Percentiles rank a stretch among this genome's conserved stretches.
phyloP scores from a whole-genome alignment of 2,797 vertebrate genomes.

The Rhinichthys osculus region DNA sequence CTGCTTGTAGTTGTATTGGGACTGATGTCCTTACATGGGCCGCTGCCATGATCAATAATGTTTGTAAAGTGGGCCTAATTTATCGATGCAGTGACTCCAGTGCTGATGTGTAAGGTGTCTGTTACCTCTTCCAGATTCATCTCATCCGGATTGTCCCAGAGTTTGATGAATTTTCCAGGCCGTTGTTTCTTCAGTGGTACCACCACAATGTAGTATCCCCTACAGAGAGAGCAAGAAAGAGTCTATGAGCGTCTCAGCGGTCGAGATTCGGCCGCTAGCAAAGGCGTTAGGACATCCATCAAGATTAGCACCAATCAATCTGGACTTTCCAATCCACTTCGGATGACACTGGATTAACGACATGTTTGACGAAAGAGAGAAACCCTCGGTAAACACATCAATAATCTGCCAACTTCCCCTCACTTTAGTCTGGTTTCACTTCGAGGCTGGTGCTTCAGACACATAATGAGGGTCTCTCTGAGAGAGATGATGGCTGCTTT shows the following conservation, averaged over 20 bases:
- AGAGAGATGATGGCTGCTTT: background rate
- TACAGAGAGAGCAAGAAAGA: slow-evolving; percentile 68
- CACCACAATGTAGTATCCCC: slow-evolving; percentile 97
- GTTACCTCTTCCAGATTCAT: slow-evolving; percentile 98
- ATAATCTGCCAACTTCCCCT: slow-evolving; percentile 32
- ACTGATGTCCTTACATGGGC: background rate
- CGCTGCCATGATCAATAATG: slow-evolving; percentile 9
- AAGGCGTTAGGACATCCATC: slow-evolving; percentile 20
- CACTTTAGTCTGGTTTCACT: slow-evolving; percentile 27
- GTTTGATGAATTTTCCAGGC: slow-evolving; percentile 93
- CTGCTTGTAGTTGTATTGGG: background rate
- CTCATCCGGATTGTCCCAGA: slow-evolving; percentile 96
- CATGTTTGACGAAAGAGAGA: slow-evolving; percentile 45
- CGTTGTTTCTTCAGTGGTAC: slow-evolving; percentile 98
- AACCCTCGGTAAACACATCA: slow-evolving; percentile 47
- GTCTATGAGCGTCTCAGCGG: background rate
- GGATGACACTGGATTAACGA: slow-evolving; percentile 57
- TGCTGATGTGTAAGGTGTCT: background rate
- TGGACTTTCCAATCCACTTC: slow-evolving; percentile 48
- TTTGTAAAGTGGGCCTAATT: background rate
- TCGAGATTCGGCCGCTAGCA: background rate
- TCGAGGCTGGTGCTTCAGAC: background rate
- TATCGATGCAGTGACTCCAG: background rate
- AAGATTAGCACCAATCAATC: slow-evolving; percentile 55
- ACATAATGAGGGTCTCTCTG: background rate